phyloP scores from a whole-genome alignment of 2,888 invertebrate genomes.

The Drosophila dives region DNA sequence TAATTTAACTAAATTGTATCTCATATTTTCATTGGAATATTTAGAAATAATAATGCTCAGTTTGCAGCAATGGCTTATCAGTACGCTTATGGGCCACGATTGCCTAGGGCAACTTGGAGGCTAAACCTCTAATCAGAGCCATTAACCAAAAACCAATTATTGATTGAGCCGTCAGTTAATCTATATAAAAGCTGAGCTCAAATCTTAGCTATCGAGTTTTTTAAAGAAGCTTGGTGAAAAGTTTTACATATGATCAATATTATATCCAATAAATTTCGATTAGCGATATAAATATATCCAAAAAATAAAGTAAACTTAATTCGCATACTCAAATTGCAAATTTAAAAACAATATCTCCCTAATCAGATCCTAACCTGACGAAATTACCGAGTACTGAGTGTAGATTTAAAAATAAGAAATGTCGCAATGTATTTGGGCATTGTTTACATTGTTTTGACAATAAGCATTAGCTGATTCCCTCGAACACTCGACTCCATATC shows the following conservation, averaged over 20 bases:
- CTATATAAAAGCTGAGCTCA: neutral
- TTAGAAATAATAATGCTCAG: neutral
- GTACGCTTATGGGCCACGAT: neutral
- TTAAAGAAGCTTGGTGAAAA: no score
- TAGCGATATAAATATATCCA: neutral
- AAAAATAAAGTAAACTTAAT: neutral
- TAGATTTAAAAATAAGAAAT: neutral
- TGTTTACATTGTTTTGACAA: slow-evolving; percentile 1
- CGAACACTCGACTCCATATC: neutral
- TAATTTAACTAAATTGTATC: neutral
- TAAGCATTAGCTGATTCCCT: neutral
- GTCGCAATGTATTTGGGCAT: neutral
- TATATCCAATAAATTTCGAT: no score
- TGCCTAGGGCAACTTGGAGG: slow-evolving; percentile 1
- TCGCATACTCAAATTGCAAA: neutral
- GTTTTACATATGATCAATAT: no score
- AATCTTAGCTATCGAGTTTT: neutral
- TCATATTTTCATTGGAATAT: slow-evolving; percentile 3
- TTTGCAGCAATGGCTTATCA: neutral
- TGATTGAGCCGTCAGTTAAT: neutral
- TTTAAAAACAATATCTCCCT: neutral
- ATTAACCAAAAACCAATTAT: neutral
- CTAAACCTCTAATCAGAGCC: neutral
- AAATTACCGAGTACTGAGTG: neutral
- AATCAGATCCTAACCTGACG: neutral